phyloP scores from a whole-genome alignment of 1,140 invertebrate genomes.

The Drosophila grimshawi region DNA sequence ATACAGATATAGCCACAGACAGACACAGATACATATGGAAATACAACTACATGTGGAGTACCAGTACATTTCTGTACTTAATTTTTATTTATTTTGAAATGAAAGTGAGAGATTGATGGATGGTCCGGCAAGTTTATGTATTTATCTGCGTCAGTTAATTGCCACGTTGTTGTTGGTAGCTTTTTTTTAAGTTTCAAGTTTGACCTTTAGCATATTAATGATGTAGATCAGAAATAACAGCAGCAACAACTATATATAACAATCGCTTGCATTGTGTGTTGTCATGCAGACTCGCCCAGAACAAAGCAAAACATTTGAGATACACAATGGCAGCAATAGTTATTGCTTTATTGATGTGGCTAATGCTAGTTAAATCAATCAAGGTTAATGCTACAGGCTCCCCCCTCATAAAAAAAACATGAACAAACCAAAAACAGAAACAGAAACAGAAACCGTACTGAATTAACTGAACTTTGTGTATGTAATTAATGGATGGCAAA shows the following conservation, averaged over 20 bases:
- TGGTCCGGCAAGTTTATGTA: conserved; percentile 44
- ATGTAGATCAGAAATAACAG: conserved; percentile 21
- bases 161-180: conserved; percentile 21
- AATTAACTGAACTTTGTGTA: conserved; percentile 5
- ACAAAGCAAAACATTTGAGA: conserved; percentile 17
- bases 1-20: neutral
- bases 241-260: conserved; percentile 38
- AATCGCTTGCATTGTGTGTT: conserved; percentile 63
- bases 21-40: conserved; percentile 12
- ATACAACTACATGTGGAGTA: conserved; percentile 17
- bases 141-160: conserved; percentile 63
- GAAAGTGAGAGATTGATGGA: conserved; percentile 80
- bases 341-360: conserved; percentile 25
- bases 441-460: neutral
- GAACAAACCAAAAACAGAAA: neutral
- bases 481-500: conserved; percentile 32
- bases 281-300: conserved; percentile 41
- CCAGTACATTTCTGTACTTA: conserved; percentile 49
- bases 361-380: conserved; percentile 41
- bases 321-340: conserved; percentile 17
- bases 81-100: conserved; percentile 43
- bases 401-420: neutral
- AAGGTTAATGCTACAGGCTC: conserved; percentile 32
- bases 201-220: conserved; percentile 72
- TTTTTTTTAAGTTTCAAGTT: conserved; percentile 12